Evolutionary conservation across 2,888 invertebrate genomes (phyloP).

Genomic region (Ophion costatus): DNA sequence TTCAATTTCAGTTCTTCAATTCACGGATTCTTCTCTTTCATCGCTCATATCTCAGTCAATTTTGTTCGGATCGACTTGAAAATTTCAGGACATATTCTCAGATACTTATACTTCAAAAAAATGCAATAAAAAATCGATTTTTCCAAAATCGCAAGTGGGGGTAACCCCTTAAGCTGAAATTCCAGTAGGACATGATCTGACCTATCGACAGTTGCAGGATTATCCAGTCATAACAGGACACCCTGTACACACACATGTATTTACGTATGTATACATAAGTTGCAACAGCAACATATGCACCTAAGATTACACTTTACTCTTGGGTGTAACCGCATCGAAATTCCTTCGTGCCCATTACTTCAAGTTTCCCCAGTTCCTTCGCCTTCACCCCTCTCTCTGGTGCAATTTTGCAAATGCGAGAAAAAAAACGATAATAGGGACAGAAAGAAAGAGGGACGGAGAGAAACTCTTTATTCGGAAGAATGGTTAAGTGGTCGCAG

Average conservation of each 20-base stretch:
- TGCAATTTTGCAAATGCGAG: slow-evolving; percentile 26
- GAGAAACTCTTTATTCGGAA: slow-evolving; percentile 5
- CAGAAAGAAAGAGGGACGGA: background rate
- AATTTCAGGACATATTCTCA: too few relatives aligned
- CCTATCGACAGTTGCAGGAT: too few relatives aligned
- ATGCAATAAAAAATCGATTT: too few relatives aligned
- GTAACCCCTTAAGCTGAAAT: too few relatives aligned
- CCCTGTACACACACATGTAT: background rate
- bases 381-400: background rate
- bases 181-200: too few relatives aligned
- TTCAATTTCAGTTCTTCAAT: too few relatives aligned
- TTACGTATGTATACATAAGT: background rate
- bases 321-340: slow-evolving; percentile 39
- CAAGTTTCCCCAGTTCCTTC: slow-evolving; percentile 15
- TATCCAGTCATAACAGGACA: too few relatives aligned
- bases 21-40: too few relatives aligned
- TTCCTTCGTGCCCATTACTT: slow-evolving; percentile 49
- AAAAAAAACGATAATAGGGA: background rate
- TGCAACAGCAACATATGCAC: slow-evolving; percentile 4
- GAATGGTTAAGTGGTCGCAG: background rate
- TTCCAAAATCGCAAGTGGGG: too few relatives aligned
- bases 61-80: too few relatives aligned
- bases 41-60: too few relatives aligned
- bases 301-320: slow-evolving; percentile 40
- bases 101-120: too few relatives aligned